A percentile compares a stretch with the other conserved stretches of the same genome.
phyloP scores from a whole-genome alignment of 2,888 invertebrate genomes.

The Tromatobia lineatoria region DNA sequence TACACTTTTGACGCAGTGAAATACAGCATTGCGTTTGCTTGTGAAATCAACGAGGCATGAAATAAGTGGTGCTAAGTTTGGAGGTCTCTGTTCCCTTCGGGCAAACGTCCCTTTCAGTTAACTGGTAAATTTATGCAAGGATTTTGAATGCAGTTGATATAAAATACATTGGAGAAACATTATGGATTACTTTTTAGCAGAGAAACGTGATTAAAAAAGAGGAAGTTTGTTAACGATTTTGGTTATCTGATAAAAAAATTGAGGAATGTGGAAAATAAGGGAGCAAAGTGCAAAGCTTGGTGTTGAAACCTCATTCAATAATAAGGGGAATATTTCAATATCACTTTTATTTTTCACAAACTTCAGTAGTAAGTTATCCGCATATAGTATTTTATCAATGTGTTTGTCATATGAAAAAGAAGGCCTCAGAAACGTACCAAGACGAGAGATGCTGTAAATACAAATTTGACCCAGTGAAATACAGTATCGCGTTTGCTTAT shows the following conservation, averaged over 20 bases:
- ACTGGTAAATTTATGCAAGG: background rate
- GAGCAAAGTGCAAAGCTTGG: too few relatives aligned
- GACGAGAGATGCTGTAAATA: slow-evolving; percentile 6
- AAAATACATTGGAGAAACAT: background rate
- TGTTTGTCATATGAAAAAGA: too few relatives aligned
- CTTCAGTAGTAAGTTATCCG: too few relatives aligned
- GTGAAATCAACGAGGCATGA: slow-evolving; percentile 16
- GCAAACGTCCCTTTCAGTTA: background rate
- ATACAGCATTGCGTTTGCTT: slow-evolving; percentile 19
- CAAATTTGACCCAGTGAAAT: slow-evolving; percentile 15
- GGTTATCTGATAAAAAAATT: too few relatives aligned
- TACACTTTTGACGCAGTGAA: slow-evolving; percentile 20
- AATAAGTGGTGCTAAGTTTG: slow-evolving; percentile 2
- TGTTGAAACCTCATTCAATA: too few relatives aligned
- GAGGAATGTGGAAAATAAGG: too few relatives aligned
- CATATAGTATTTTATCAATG: too few relatives aligned
- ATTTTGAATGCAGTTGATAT: background rate
- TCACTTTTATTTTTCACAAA: too few relatives aligned
- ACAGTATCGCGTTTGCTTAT: slow-evolving; percentile 20
- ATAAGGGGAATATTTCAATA: too few relatives aligned
- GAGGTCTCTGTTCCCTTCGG: background rate
- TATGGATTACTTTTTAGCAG: background rate
- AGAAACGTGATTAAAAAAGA: background rate
- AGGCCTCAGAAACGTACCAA: slow-evolving; percentile 10
- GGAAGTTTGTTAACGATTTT: too few relatives aligned